Percentiles rank a stretch among this genome's conserved stretches.
Conservation (phyloP, 37 sponge, comb jelly and placozoan species). For the Aplysina aerophoba region DNA sequence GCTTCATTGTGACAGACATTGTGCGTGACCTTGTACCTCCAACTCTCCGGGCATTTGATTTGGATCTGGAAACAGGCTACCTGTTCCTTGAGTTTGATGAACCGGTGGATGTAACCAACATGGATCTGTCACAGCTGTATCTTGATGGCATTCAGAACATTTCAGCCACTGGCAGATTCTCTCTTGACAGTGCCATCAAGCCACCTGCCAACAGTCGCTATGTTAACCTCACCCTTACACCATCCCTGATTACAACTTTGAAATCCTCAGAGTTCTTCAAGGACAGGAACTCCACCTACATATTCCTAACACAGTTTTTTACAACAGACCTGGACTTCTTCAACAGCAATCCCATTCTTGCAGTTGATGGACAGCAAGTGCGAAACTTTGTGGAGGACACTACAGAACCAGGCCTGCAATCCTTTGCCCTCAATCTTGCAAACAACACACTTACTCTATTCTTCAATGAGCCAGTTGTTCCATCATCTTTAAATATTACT, state of each 20-base stretch:
- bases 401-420: slow-evolving; percentile 63
- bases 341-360: slow-evolving; percentile 37
- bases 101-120: slow-evolving; percentile 67
- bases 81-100: slow-evolving; percentile 76
- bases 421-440: slow-evolving; percentile 72
- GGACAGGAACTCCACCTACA: slow-evolving; percentile 63
- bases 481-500: slow-evolving; percentile 69
- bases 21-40: slow-evolving; percentile 60
- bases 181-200: slow-evolving; percentile 38
- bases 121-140: slow-evolving; percentile 43
- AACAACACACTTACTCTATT: slow-evolving; percentile 67
- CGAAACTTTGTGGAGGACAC: slow-evolving; percentile 63
- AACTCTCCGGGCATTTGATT: slow-evolving; percentile 64
- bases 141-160: slow-evolving; percentile 65
- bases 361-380: slow-evolving; percentile 72
- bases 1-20: slow-evolving; percentile 62
- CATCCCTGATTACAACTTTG: slow-evolving; percentile 42
- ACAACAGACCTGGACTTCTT: slow-evolving; percentile 74
- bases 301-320: slow-evolving; percentile 51
- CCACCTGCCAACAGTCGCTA: slow-evolving; percentile 37
- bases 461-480: slow-evolving; percentile 87
- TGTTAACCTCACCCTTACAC: slow-evolving; percentile 45
- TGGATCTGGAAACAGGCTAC: slow-evolving; percentile 51
- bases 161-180: slow-evolving; percentile 24
- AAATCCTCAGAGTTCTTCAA: slow-evolving; percentile 73